Evolutionary conservation across 1,140 invertebrate genomes (phyloP), one percentile per base, ranked within the genome.

Genomic region (Zaprionus africanus): DNA sequence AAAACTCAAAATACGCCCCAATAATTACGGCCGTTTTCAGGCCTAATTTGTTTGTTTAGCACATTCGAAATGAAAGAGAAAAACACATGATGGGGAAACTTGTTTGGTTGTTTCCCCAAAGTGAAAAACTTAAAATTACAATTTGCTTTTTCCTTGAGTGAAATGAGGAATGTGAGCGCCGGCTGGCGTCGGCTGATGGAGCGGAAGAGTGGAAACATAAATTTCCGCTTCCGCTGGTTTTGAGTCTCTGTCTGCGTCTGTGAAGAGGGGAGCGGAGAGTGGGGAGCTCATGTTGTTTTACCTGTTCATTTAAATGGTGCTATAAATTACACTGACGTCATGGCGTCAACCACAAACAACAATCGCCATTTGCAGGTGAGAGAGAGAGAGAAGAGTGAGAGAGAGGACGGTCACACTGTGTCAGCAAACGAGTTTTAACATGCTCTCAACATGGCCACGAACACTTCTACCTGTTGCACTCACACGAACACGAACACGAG

Each of bases 31-130:
- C 57, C 43, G 59, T 79, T 67, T 68, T 59, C 51, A 54, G 59
- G 69, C 68, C 85, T 90, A 83, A 83, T 81, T 81, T 79, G 79
- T 88, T 81, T 81, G 58, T 75, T 88, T 88, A 81, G 71, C 75
- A 51, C 36, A 38, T 38, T 13, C 36, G 13, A 38, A 12, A 38
- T 71, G 69, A 78, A 85, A 68, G n/a, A 54, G 54, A 34, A 46
- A 43, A 72, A 73, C 67, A 60, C 17, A 36, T 26, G 46, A 38
- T 78, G 67, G 79, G 75, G 78, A 81, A 78, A 78, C 71, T 64
- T 73, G 69, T 67, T 77, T 71, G 38, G 68, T 64, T 88, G 67
- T 34, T 65, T 65, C 26, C 53, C 59, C 6, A 51, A 77, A 65
- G 65, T 70, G 67, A 76, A 75, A 69, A 76, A 70, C 58, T 69